A percentile compares a stretch with the other conserved stretches of the same genome.
Evolutionary conservation across 1,140 invertebrate genomes (phyloP).

Genomic region (Pogonomyrmex californicus): DNA sequence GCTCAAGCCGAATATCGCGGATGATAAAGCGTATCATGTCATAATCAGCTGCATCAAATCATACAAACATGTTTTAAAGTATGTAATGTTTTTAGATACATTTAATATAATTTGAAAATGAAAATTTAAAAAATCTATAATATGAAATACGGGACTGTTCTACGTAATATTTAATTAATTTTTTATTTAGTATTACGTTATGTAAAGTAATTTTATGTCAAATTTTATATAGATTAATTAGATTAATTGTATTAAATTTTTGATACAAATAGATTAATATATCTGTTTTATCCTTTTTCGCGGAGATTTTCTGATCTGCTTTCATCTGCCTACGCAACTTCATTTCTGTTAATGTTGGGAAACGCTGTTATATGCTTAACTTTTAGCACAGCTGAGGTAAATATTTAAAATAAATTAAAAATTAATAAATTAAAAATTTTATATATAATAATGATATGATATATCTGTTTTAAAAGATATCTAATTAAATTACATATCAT

Average conservation of each 20-base stretch:
- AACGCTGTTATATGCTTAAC: neutral
- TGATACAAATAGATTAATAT: neutral
- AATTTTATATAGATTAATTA: neutral
- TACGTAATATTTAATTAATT: neutral
- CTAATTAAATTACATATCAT: neutral
- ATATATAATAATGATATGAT: neutral
- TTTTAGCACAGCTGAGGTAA: conserved; percentile 29
- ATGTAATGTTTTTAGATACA: neutral
- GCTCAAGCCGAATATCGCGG: neutral
- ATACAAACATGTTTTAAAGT: conserved; percentile 27
- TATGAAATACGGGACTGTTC: neutral
- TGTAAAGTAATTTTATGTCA: neutral
- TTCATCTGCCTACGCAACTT: neutral
- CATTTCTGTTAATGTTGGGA: conserved; percentile 16
- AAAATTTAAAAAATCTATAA: too few species aligned
- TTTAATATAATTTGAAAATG: neutral
- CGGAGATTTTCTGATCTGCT: conserved; percentile 8
- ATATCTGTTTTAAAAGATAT: neutral
- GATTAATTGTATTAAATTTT: neutral
- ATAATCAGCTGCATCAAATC: conserved; percentile 29
- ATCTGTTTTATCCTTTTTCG: neutral
- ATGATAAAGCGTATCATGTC: conserved; percentile 4
- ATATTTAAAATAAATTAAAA: neutral
- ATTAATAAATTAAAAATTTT: neutral
- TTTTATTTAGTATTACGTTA: neutral